Conservation (phyloP, 2,113 vertebrate genomes). For the Gnathonemus echidnorhynchus region DNA sequence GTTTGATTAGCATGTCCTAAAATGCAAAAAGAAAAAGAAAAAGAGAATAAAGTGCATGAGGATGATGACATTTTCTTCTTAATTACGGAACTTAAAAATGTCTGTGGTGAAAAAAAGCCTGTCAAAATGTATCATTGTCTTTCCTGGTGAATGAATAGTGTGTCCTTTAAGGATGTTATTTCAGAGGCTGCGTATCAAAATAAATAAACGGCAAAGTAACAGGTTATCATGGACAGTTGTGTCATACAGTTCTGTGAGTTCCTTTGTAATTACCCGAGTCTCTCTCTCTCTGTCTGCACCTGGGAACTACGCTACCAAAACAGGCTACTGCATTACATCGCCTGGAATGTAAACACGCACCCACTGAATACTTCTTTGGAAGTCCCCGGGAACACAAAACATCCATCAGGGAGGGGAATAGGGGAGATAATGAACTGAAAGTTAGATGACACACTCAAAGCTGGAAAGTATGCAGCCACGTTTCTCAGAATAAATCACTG, state of each 20-base stretch:
- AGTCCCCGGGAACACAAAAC: conserved; percentile 8
- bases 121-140: conserved; percentile 27
- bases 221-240: conserved; percentile 34
- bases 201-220: conserved; percentile 41
- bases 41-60: no score
- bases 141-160: not conserved
- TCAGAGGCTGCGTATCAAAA: conserved; percentile 38
- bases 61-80: not conserved
- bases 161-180: conserved; percentile 36
- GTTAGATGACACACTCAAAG: not conserved
- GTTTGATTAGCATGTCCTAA: not conserved
- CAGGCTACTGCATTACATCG: conserved; percentile 31
- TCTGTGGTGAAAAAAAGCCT: not conserved
- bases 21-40: not conserved
- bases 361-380: conserved; percentile 33
- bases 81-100: conserved; percentile 26
- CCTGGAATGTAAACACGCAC: conserved; percentile 43
- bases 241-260: conserved; percentile 41
- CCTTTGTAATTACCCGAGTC: conserved; percentile 40
- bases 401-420: not conserved
- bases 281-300: conserved; percentile 41
- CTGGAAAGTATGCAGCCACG: not conserved
- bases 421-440: conserved; percentile 14
- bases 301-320: conserved; percentile 41
- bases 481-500: not conserved